Percentiles rank a stretch among this genome's conserved stretches.
Evolutionary conservation across 2,797 vertebrate species (phyloP).

Genomic region (Delichon dasypus): DNA sequence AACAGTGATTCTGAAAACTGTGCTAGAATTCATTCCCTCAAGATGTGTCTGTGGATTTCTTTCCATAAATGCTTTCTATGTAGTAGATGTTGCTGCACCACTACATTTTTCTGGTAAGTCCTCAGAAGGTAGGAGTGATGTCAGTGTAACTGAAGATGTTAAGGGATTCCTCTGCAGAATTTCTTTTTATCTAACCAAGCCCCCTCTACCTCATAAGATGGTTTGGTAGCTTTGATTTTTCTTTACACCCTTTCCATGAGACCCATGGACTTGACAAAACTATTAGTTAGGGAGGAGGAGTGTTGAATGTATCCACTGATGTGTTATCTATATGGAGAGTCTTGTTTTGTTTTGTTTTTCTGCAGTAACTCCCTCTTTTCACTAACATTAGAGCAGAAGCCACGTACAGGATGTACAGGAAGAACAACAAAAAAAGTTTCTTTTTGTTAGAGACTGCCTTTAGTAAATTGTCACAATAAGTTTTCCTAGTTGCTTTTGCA

Average conservation of each 20-base stretch:
- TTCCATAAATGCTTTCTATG: neutral
- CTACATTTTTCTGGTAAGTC: neutral
- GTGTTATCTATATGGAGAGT: neutral
- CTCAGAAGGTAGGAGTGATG: neutral
- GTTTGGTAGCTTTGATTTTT: neutral
- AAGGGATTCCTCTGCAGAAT: neutral
- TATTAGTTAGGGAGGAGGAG: neutral
- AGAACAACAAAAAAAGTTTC: neutral
- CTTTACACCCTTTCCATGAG: neutral
- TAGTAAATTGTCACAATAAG: neutral
- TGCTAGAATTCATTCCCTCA: neutral
- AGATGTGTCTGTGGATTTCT: neutral
- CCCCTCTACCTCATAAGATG: neutral
- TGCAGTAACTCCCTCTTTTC: neutral
- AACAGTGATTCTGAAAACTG: neutral
- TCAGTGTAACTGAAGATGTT: neutral
- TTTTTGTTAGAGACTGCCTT: neutral
- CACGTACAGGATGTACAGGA: neutral
- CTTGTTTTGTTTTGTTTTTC: neutral
- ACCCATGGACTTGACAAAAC: neutral
- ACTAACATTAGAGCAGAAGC: neutral
- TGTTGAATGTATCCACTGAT: neutral
- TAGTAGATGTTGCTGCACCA: neutral
- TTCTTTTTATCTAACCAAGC: neutral
- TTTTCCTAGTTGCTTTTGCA: conserved; percentile 2